These are phyloP conservation scores for Agelastica alni DNA, from an alignment of 2,888 invertebrate genomes.

Conservation along the genomic window DNA sequence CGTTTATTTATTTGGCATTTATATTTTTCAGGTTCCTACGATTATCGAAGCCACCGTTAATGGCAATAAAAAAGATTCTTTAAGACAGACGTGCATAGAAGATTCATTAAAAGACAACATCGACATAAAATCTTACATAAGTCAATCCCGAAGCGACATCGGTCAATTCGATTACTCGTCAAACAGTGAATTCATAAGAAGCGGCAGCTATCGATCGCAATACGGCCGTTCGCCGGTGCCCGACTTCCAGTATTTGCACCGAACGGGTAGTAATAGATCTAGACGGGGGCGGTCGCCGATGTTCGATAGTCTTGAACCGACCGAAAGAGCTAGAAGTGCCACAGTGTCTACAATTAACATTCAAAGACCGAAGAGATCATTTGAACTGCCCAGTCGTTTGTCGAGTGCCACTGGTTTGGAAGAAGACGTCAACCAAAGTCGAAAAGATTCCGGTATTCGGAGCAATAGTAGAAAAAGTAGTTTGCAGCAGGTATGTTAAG, in stretches of 20 bases:
- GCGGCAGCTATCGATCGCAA: slow-evolving; percentile 73
- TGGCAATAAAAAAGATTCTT: slow-evolving; percentile 42
- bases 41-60: slow-evolving; percentile 50
- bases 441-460: slow-evolving; percentile 86
- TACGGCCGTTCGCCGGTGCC: slow-evolving; percentile 64
- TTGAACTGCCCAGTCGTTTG: slow-evolving; percentile 52
- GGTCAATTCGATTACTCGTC: slow-evolving; percentile 53
- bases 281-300: slow-evolving; percentile 58
- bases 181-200: slow-evolving; percentile 62
- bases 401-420: slow-evolving; percentile 55
- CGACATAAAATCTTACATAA: slow-evolving; percentile 73
- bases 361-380: slow-evolving; percentile 58
- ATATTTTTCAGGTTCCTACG: slow-evolving; percentile 67
- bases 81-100: slow-evolving; percentile 34
- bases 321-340: slow-evolving; percentile 49
- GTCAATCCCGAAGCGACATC: slow-evolving; percentile 74
- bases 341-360: slow-evolving; percentile 52
- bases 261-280: slow-evolving; percentile 56
- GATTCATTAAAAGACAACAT: slow-evolving; percentile 62
- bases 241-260: slow-evolving; percentile 52
- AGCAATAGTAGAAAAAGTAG: slow-evolving; percentile 85
- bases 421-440: slow-evolving; percentile 77
- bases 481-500: slow-evolving; percentile 79
- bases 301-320: slow-evolving; percentile 47
- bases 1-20: not conserved